Base-by-base conservation (phyloP, 2,113 vertebrate genomes). In the Ariopsis seemanni region DNA sequence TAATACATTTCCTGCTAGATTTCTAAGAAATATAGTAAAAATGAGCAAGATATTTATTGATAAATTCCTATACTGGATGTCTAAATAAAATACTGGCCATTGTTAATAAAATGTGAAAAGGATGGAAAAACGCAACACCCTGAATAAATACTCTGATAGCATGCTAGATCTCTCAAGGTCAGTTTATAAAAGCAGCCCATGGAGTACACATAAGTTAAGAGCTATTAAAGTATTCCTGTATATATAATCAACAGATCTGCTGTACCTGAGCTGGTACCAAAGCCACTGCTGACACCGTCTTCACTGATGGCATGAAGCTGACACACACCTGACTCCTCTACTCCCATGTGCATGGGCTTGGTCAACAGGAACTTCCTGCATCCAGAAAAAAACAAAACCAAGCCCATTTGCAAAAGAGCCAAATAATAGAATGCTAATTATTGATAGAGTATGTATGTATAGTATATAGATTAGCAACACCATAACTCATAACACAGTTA, bases 331-430 rank as follows among this genome's bases (percentile, higher is more conserved):
- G 94, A 95, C 80, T 96, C 95, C 86, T 96, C 96, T 82, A 95
- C 93, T 53, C 94, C 95, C 89, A 95, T 95, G 87, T 96, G 95
- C 90, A 95, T 93, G 63, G 93, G 95, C 88, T 98, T 99, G 34
- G 97, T 98, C 94, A 99, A 94, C 90, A 99, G 95, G 92, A 96
- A 99, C 94, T 99, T 99, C 91, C 98, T 99, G 88, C 81, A 92
- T 48, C 72, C 34, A 63, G 71, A 34, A 48, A 71, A 82, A 42
- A 42, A 42, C 2, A 42, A 42, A 42, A 42, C 42, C 12, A 27
- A 82, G 27, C 25, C 8, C 22, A 82, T 65, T 57, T 84, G 18
- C 12, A 74, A 12, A 2, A 58, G 10, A 67, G 2, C 7, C n/a
- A 25, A 83, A 20, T 34, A 57, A 20, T 8, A 74, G 1, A 42